Base-by-base conservation (phyloP, 2,113 vertebrate genomes). In the Indicator maculatus region DNA sequence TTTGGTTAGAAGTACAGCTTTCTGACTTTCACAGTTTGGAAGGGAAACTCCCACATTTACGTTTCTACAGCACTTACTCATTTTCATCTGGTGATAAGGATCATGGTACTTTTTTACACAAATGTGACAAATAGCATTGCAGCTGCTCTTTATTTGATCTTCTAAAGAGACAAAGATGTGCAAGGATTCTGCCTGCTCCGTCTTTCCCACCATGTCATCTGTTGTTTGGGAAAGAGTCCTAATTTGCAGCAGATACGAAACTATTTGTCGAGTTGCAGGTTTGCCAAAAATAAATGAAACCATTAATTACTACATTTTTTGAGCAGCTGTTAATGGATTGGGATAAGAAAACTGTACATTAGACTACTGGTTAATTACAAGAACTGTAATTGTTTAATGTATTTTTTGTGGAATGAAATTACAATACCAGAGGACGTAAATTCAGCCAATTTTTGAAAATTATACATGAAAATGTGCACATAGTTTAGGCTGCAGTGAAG, bases 281-380 rank as follows among this genome's bases (percentile, higher is more conserved):
- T 98, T 98, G 98, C 98, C 98, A 98, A 97, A 98, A 98, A 97
- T 98, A 98, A 98, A 98, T 98, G 96, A 98, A 98, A 98, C 97
- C 98, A 98, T 98, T 98, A 98, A 98, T 97, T 97, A 98, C 97
- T 97, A 93, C 85, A 96, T 97, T 97, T 98, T 97, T 97, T 97
- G 96, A 98, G 96, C 98, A 98, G 97, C 98, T 98, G 97, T 97
- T 98, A 98, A 97, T 98, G 97, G 96, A 97, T 90, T 95, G 96
- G 96, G 86, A 81, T 96, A 95, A 92, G 88, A 94, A 97, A 97
- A 97, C 92, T 96, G 92, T 97, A 96, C 94, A 97, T 97, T 97
- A 97, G 90, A 88, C 94, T 96, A 76, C 92, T 93, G 69, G 89
- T 94, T 97, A 97, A 97, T 98, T 97, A 95, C 90, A 89, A 83